Evolutionary conservation across 2,113 vertebrate genomes (phyloP), one percentile per base, ranked within the genome.

Genomic region (Malaclemys terrapin): DNA sequence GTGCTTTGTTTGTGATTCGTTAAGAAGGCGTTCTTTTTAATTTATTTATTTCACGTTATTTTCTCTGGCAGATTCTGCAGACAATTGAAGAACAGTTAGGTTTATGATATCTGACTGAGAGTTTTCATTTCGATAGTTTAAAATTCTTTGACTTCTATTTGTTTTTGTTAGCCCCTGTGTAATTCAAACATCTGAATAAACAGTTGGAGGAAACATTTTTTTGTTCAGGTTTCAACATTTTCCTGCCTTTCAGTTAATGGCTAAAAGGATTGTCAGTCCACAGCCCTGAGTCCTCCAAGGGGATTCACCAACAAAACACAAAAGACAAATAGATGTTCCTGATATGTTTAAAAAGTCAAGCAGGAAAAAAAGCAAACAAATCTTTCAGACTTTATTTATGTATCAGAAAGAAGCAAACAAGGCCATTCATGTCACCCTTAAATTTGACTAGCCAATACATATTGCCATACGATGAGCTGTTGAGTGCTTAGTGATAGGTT

Each of bases 81-180:
- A 47, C 84, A 88, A 19, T 45, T 96, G 38, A 27, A 50, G 1
- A 5, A 6, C 53, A 72, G 85, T 72, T 82, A 53, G 42, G 5
- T 75, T 6, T 45, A 42, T 75, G 38, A 45, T 24, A 75, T 38
- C 38, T 75, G n/a, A 56, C 57, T 75, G 1, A 16, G 93, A 38
- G 29, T 90, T 93, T 35, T 92, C 86, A 53, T 95, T 93, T 35
- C 1, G 53, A 91, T 80, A 80, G 50, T 12, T 80, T 35, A 62
- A 12, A 89, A 85, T 8, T 69, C 42, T 76, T 84, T 59, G 25
- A 8, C 86, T 87, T 14, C 76, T 81, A 24, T 57, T 93, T 80
- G 29, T 86, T n/a, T 78, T 84, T 17, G 2, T 80, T 90, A 82
- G n/a, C 2, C 54, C 87, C 49, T 78, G 56, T 62, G 86, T 82